Conservation (phyloP, 2,113 vertebrate species). For the Bubo bubo region DNA sequence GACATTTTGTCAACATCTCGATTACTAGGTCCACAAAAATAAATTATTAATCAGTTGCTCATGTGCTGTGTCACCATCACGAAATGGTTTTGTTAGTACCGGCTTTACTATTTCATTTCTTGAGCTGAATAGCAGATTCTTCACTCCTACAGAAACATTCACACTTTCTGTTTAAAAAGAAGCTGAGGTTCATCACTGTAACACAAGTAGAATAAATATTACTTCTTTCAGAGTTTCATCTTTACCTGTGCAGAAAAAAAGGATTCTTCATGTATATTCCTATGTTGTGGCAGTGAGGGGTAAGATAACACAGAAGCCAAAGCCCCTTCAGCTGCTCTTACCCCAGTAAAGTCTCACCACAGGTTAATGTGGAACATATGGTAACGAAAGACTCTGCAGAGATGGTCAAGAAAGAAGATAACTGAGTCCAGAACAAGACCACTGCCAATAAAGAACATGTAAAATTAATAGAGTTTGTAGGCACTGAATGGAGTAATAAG, state of each 20-base stretch:
- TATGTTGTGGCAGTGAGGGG: neutral
- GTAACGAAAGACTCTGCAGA: neutral
- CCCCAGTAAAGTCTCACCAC: neutral
- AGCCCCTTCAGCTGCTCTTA: neutral
- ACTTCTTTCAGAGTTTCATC: neutral
- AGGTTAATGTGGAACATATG: neutral
- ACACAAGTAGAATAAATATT: neutral
- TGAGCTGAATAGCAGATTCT: neutral
- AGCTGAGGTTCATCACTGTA: neutral
- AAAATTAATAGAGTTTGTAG: neutral
- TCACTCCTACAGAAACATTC: neutral
- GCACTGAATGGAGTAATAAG: neutral
- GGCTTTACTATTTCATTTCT: neutral
- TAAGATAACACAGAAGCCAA: neutral
- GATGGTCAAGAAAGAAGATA: neutral
- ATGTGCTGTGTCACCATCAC: neutral
- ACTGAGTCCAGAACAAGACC: neutral
- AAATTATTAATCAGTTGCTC: neutral
- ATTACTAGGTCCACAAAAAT: neutral
- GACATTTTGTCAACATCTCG: neutral
- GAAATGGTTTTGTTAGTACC: neutral
- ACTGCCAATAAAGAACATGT: neutral
- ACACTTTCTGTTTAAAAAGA: neutral
- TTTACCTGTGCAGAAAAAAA: neutral
- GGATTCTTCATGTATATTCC: neutral